Conservation (phyloP, 2,113 vertebrate species). For the Plecturocebus donacophilus region DNA sequence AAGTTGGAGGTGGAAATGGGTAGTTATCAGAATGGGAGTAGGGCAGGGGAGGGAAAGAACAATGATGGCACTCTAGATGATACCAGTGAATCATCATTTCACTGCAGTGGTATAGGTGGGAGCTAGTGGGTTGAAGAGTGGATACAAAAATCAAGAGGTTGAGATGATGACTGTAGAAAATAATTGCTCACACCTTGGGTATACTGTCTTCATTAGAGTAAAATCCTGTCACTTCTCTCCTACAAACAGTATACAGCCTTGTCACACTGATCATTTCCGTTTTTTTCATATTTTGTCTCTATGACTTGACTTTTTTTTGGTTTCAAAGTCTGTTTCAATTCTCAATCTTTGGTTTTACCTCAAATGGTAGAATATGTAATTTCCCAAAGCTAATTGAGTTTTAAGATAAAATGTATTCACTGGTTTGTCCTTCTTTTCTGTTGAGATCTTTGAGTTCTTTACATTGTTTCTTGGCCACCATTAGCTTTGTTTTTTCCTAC, state of each 20-base stretch:
- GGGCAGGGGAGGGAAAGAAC: background rate
- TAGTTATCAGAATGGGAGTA: background rate
- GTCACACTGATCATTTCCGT: background rate
- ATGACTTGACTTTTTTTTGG: background rate
- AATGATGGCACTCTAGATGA: background rate
- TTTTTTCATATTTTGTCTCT: slow-evolving; percentile 29
- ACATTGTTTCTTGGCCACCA: background rate
- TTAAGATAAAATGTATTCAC: background rate
- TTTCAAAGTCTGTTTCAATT: background rate
- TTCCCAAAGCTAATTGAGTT: slow-evolving; percentile 28
- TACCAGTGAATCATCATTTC: background rate
- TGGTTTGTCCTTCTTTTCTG: background rate
- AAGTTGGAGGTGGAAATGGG: background rate
- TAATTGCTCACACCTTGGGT: background rate
- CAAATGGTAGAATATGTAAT: background rate
- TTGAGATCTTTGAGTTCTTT: slow-evolving; percentile 1
- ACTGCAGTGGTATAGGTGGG: background rate
- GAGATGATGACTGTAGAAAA: background rate
- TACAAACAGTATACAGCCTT: background rate
- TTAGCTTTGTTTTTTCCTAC: background rate
- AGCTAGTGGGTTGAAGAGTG: background rate
- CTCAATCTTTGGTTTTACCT: background rate
- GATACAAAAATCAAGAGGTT: background rate
- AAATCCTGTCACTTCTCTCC: background rate
- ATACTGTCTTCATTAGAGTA: background rate